Conservation (phyloP, 2,113 vertebrate species). For the Myrmecobius fasciatus region DNA sequence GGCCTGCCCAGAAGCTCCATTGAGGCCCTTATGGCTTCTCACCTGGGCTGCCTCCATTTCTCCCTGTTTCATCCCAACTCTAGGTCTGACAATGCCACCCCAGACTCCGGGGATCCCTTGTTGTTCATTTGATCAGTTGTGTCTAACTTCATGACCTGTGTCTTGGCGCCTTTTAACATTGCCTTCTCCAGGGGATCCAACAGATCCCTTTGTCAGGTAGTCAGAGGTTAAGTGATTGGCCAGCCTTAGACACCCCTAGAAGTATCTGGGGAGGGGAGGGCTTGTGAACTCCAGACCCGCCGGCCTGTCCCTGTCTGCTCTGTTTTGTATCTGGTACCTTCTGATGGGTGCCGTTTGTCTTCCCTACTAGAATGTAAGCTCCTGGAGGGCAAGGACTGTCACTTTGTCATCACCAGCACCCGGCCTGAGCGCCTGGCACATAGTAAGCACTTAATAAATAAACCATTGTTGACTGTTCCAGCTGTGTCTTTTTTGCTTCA, state of each 20-base stretch:
- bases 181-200: not conserved
- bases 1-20: fast-evolving
- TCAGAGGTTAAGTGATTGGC: too few species aligned
- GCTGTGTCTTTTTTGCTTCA: not conserved
- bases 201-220: too few species aligned
- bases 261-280: too few species aligned
- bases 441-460: not conserved
- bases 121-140: too few species aligned
- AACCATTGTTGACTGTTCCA: not conserved
- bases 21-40: not conserved
- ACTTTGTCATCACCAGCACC: not conserved
- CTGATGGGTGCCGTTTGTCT: not conserved
- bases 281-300: too few species aligned
- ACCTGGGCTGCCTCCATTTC: too few species aligned
- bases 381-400: not conserved
- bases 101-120: too few species aligned
- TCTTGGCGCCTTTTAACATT: not conserved
- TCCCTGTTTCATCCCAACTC: too few species aligned
- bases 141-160: too few species aligned
- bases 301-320: not conserved
- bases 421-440: not conserved
- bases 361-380: not conserved
- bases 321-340: not conserved
- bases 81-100: not conserved
- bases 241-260: too few species aligned